phyloP scores from a whole-genome alignment of 2,113 vertebrate genomes.

The Cacatua alba region DNA sequence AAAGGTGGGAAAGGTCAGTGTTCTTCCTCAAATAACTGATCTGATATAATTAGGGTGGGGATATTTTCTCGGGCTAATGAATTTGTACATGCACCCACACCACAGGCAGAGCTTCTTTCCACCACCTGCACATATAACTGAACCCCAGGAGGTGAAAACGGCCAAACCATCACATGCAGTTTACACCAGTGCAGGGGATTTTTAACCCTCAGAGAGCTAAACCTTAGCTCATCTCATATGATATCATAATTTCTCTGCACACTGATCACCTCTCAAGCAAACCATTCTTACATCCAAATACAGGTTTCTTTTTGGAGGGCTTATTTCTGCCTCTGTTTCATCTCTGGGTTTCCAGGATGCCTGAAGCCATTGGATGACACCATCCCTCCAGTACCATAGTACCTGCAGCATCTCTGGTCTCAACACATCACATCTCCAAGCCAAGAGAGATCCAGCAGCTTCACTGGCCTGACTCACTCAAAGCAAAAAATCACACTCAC shows the following conservation, averaged over 20 bases:
- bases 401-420: neutral
- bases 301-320: neutral
- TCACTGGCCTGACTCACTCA: neutral
- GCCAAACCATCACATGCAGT: neutral
- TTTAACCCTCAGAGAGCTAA: neutral
- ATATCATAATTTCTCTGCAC: neutral
- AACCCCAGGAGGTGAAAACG: neutral
- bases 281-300: neutral
- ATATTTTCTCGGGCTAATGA: neutral
- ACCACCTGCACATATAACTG: neutral
- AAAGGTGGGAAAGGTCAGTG: rapidly evolving
- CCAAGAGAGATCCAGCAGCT: neutral
- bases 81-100: neutral
- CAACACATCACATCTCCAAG: neutral
- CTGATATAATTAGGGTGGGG: rapidly evolving
- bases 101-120: neutral
- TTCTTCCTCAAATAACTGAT: neutral
- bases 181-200: neutral
- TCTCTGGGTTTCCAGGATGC: neutral
- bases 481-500: neutral
- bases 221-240: neutral
- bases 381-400: neutral
- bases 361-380: neutral
- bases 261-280: neutral
- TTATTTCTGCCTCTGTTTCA: neutral